These are phyloP conservation scores for Acanthosoma haemorrhoidale DNA, from an alignment of 2,888 invertebrate genomes.

Conservation along the genomic window DNA sequence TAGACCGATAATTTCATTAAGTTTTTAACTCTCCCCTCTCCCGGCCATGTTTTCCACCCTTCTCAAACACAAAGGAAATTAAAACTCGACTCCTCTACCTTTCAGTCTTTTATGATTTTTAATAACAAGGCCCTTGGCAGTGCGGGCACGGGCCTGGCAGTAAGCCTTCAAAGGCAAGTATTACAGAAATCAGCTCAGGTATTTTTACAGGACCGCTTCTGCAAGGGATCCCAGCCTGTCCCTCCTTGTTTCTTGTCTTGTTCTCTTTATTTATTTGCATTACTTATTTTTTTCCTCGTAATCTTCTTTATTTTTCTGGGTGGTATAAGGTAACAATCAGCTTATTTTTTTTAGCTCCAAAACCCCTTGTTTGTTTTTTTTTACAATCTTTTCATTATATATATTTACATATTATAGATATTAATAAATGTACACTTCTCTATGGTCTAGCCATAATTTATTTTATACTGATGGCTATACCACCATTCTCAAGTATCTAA, in stretches of 20 bases:
- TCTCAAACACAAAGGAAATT: neutral
- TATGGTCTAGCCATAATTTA: no score
- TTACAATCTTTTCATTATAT: no score
- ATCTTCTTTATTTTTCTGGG: slow-evolving; percentile 10
- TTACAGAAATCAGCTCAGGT: slow-evolving; percentile 12
- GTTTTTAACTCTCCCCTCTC: neutral
- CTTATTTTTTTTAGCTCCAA: no score
- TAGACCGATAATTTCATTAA: slow-evolving; percentile 10
- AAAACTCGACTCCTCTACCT: neutral
- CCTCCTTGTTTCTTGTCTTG: neutral
- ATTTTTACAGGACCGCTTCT: neutral
- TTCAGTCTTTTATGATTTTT: slow-evolving; percentile 11
- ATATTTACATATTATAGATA: no score
- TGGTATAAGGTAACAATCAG: no score
- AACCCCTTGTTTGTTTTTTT: no score
- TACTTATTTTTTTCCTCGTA: neutral
- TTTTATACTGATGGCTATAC: no score
- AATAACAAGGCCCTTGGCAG: slow-evolving; percentile 8
- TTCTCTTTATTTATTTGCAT: neutral
- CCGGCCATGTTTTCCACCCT: slow-evolving; percentile 7
- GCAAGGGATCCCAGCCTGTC: neutral
- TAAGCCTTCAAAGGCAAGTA: slow-evolving; percentile 1
- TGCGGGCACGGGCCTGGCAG: neutral
- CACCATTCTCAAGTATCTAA: no score
- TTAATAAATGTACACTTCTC: no score